phyloP scores from a whole-genome alignment of 2,888 invertebrate species.

The Noctua janthina region DNA sequence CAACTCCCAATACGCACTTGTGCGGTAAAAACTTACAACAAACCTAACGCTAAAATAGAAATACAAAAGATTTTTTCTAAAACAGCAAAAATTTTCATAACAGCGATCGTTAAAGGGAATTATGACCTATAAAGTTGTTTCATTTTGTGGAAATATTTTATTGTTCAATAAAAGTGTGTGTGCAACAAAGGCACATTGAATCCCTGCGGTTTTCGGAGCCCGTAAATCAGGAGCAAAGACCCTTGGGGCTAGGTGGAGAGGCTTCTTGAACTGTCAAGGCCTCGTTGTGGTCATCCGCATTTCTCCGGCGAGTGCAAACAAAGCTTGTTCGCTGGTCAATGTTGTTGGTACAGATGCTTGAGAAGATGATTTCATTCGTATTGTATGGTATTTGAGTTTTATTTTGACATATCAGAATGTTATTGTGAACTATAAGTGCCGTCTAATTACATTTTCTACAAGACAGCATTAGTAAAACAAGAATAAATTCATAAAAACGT shows the following conservation, averaged over 20 bases:
- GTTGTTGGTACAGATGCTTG: slow-evolving; percentile 44
- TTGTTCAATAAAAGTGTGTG: slow-evolving; percentile 88
- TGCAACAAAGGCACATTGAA: slow-evolving; percentile 89
- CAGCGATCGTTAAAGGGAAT: slow-evolving; percentile 82
- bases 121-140: slow-evolving; percentile 88
- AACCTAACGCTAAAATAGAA: slow-evolving; percentile 25
- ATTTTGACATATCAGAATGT: not conserved
- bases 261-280: slow-evolving; percentile 89
- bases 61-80: slow-evolving; percentile 54
- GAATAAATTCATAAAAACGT: too few species aligned
- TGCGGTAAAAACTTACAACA: not conserved
- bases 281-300: slow-evolving; percentile 84
- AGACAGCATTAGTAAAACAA: not conserved
- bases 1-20: not conserved
- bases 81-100: slow-evolving; percentile 70
- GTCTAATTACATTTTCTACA: not conserved
- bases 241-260: slow-evolving; percentile 76
- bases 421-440: too few species aligned
- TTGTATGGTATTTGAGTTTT: not conserved
- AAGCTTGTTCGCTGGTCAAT: slow-evolving; percentile 67
- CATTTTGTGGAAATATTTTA: slow-evolving; percentile 89
- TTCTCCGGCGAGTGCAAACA: slow-evolving; percentile 79
- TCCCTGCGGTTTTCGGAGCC: slow-evolving; percentile 87
- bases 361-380: slow-evolving; percentile 10
- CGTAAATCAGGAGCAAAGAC: slow-evolving; percentile 89